A percentile compares a stretch with the other conserved stretches of the same genome.
Conservation (phyloP, 2,113 vertebrate species). For the Cyanoliseus patagonus region DNA sequence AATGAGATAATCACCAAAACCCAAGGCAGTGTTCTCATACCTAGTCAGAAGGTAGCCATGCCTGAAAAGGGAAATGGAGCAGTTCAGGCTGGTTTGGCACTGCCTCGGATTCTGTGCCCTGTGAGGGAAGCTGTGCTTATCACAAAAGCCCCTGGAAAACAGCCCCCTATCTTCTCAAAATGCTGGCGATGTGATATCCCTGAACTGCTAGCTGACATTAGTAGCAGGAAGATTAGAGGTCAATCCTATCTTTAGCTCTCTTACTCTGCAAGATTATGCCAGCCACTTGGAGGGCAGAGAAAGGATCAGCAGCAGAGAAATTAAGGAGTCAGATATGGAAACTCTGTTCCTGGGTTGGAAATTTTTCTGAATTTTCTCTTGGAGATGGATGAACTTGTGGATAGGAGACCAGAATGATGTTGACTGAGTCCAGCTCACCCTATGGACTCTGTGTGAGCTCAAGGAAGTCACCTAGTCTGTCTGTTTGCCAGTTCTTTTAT, state of each 20-base stretch:
- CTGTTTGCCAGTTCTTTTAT: neutral
- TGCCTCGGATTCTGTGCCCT: neutral
- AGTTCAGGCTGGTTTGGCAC: neutral
- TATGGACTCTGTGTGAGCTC: neutral
- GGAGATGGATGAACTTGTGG: neutral
- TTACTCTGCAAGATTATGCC: neutral
- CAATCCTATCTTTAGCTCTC: neutral
- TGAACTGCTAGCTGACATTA: neutral
- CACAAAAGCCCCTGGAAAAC: neutral
- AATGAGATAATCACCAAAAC: neutral
- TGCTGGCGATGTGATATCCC: neutral
- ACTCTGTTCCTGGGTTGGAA: neutral
- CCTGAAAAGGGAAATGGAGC: neutral
- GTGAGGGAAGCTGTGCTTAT: neutral
- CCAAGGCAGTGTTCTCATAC: neutral
- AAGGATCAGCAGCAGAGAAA: neutral
- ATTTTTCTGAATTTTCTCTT: neutral
- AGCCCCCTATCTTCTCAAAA: neutral
- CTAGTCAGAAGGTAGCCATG: neutral
- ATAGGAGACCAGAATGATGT: neutral
- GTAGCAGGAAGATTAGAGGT: neutral
- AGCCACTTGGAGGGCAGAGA: neutral
- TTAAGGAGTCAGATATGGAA: neutral
- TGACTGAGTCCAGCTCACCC: neutral
- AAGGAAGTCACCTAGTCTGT: neutral